Evolutionary conservation across 2,113 vertebrate species (phyloP).

Genomic region (Albula goreensis): DNA sequence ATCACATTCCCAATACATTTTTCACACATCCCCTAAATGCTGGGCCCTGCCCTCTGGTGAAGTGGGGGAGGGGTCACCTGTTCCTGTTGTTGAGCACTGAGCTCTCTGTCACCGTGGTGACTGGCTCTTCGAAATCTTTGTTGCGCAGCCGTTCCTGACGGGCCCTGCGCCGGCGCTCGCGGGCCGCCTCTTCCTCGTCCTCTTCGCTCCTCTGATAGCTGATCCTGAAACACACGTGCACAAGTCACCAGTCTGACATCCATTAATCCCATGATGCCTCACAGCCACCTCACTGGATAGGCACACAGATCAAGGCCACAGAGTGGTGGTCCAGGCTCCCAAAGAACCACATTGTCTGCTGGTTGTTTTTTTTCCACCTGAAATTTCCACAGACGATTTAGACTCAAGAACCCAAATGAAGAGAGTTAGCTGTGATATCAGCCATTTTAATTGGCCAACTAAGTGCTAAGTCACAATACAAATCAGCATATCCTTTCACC

Average conservation of each 20-base stretch:
- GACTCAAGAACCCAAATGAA: too few species aligned
- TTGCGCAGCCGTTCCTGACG: constrained; percentile 84
- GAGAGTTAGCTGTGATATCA: too few species aligned
- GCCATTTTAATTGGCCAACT: too few species aligned
- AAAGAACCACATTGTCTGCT: too few species aligned
- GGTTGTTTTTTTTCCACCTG: too few species aligned
- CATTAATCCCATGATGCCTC: not conserved
- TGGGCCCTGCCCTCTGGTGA: not conserved
- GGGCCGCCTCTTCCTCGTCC: constrained; percentile 91
- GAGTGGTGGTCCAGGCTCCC: too few species aligned
- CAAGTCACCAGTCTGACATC: not conserved
- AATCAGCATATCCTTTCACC: too few species aligned
- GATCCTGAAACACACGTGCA: constrained; percentile 63
- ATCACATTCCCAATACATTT: too few species aligned
- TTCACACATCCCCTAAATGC: not conserved
- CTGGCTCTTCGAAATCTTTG: constrained; percentile 74
- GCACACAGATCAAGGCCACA: not conserved
- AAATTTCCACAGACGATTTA: too few species aligned
- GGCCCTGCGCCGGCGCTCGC: constrained; percentile 88
- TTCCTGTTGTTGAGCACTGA: constrained; percentile 77
- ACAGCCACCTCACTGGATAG: not conserved
- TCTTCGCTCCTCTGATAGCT: constrained; percentile 82
- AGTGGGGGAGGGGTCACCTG: constrained; percentile 69
- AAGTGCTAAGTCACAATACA: too few species aligned
- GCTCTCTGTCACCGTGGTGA: constrained; percentile 69